Base-by-base conservation (phyloP, 1,140 invertebrate species). In the Ladona fulva region DNA sequence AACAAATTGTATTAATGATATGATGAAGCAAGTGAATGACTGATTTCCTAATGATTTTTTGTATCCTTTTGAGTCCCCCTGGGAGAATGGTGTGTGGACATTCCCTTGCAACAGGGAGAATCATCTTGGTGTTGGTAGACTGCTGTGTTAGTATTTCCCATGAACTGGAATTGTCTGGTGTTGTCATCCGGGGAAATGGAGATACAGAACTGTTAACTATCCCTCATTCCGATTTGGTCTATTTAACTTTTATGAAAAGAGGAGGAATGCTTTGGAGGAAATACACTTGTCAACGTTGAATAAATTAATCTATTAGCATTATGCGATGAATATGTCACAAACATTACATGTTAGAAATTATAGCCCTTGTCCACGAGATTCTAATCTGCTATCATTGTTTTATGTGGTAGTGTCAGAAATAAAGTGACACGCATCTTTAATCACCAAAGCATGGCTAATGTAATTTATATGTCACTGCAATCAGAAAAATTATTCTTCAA, bases 301-400 rank as follows among this genome's bases (percentile, higher is more conserved):
- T 16, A 66, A 66, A 19, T 66, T 3, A 66, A 66, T 66, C 14
- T 6, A 19, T 16, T 66, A 66, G 52, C 29, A 37, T 37, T 6
- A 66, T 66, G 52, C 52, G n/a, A 66, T 66, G 52, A 66, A 3
- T 66, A 66, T 66, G 52, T 66, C 52, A 66, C 52, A 22, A 66
- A 66, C n/a, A 66, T 66, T 66, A 19, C 52, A 66, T 66, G 52
- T 66, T 66, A 66, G 52, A 66, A 66, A 66, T 66, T 66, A 66
- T 66, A 66, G 52, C 52, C 14, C 52, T 66, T 66, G 52, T 66
- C n/a, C 52, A 66, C 52, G 14, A 66, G 14, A 6, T 66, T 66
- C n/a, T 66, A 66, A 66, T 66, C 52, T 66, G 52, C 52, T 66
- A 12, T 66, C 52, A 19, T 66, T 66, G 52, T 66, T 16, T 66